Percentiles rank a stretch among this genome's conserved stretches.
phyloP scores from a whole-genome alignment of 2,888 invertebrate species.

The Leptarthrus brevirostris region DNA sequence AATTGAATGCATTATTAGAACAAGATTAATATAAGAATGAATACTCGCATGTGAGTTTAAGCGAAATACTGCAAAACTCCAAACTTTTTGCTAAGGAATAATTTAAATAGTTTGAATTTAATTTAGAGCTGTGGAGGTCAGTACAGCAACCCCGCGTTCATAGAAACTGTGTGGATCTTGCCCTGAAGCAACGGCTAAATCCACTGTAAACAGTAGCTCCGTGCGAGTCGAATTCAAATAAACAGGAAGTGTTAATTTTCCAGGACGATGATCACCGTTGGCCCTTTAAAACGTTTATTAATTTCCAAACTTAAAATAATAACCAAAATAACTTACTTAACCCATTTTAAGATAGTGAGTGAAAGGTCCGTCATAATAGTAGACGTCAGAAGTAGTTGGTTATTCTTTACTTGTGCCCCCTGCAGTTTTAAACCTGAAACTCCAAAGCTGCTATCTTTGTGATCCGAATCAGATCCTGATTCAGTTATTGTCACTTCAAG shows the following conservation, averaged over 20 bases:
- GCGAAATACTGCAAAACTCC: too few relatives aligned
- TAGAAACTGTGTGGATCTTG: slow-evolving; percentile 97
- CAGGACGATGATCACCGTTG: slow-evolving; percentile 68
- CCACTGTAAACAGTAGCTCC: slow-evolving; percentile 94
- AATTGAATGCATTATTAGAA: too few relatives aligned
- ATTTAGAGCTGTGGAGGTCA: slow-evolving; percentile 92
- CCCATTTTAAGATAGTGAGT: slow-evolving; percentile 90
- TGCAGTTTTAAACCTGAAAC: slow-evolving; percentile 91
- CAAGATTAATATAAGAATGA: too few relatives aligned
- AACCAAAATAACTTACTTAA: slow-evolving; percentile 70
- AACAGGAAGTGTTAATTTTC: slow-evolving; percentile 90
- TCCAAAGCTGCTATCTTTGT: slow-evolving; percentile 75
- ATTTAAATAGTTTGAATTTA: slow-evolving; percentile 63
- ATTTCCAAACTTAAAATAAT: neutral
- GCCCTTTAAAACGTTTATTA: slow-evolving; percentile 59
- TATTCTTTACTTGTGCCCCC: slow-evolving; percentile 94
- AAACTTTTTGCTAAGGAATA: neutral
- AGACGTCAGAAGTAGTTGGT: slow-evolving; percentile 89
- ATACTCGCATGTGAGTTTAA: too few relatives aligned
- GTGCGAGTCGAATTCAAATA: slow-evolving; percentile 96
- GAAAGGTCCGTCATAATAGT: slow-evolving; percentile 96
- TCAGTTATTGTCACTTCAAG: slow-evolving; percentile 73
- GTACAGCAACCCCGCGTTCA: slow-evolving; percentile 96
- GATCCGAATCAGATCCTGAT: slow-evolving; percentile 70
- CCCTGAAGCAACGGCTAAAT: slow-evolving; percentile 89